Evolutionary conservation across 2,888 invertebrate genomes (phyloP), one percentile per base, ranked within the genome.

Genomic region (Ophraella communa): DNA sequence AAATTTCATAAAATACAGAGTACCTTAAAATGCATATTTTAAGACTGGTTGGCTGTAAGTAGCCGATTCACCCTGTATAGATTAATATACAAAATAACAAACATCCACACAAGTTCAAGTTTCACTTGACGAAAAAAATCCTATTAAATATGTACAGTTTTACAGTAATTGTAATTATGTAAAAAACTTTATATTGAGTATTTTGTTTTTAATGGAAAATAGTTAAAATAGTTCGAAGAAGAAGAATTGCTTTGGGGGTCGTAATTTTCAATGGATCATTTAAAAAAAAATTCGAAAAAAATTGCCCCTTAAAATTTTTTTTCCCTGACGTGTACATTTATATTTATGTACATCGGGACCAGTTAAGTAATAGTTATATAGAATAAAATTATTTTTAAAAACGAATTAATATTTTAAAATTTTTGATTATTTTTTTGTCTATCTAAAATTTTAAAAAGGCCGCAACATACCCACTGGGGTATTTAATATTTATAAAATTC

Each of bases 371-470:
- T n/a, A n/a, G n/a, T 44, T 45, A 30, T 24, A 4, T 35, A 4
- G n/a, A 42, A 14, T 11, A 47, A 3, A 47, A 11, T 33, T 57
- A n/a, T n/a, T n/a, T n/a, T n/a, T n/a, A n/a, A n/a, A n/a, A n/a
- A n/a, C n/a, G n/a, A n/a, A n/a, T n/a, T n/a, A n/a, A n/a, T n/a
- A n/a, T n/a, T n/a, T n/a, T n/a, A n/a, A n/a, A n/a, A n/a, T n/a
- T n/a, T n/a, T n/a, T n/a, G n/a, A n/a, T n/a, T n/a, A n/a, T n/a
- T n/a, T n/a, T n/a, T n/a, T n/a, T n/a, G n/a, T 70, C 71, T 74
- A 76, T 76, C 76, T 76, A 76, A n/a, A n/a, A n/a, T n/a, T 76
- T 74, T 61, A 76, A 78, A 35, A 78, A 78, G 78, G 78, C 78
- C 78, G 77, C 77, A 65, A 71, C 70, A 71, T 67, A 73, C 69